Conservation (phyloP, 2,797 vertebrate genomes). For the Acomys russatus region DNA sequence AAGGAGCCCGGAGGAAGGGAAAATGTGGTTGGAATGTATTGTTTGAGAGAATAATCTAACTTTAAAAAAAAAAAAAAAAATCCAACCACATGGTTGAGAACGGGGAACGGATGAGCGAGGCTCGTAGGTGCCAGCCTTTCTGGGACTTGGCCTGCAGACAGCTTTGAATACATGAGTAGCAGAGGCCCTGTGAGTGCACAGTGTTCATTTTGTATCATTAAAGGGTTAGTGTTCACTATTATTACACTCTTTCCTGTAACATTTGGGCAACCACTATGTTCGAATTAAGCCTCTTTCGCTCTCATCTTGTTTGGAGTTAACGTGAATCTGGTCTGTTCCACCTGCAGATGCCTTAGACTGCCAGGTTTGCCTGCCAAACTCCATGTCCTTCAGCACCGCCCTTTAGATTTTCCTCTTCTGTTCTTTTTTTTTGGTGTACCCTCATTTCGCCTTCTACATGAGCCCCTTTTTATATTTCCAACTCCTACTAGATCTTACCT, state of each 20-base stretch:
- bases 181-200: background rate
- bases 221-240: background rate
- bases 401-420: background rate
- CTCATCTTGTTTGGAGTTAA: constrained; percentile 19
- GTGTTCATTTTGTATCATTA: background rate
- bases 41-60: background rate
- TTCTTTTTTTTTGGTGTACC: background rate
- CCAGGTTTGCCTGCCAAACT: background rate
- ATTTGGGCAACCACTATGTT: background rate
- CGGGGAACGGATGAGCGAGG: background rate
- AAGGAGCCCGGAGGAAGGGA: background rate
- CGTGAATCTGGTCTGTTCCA: background rate
- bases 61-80: background rate
- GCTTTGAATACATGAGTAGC: background rate
- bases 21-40: background rate
- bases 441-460: background rate
- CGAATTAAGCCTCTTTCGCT: background rate
- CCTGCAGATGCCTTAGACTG: too few species aligned
- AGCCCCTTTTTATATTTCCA: too few species aligned
- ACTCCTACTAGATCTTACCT: background rate
- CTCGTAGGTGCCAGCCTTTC: background rate
- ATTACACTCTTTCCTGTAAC: background rate
- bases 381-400: background rate
- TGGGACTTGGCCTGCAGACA: background rate
- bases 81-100: background rate